Conservation (phyloP, 64 coral and sea anemone genomes). For the Stylophora pistillata region DNA sequence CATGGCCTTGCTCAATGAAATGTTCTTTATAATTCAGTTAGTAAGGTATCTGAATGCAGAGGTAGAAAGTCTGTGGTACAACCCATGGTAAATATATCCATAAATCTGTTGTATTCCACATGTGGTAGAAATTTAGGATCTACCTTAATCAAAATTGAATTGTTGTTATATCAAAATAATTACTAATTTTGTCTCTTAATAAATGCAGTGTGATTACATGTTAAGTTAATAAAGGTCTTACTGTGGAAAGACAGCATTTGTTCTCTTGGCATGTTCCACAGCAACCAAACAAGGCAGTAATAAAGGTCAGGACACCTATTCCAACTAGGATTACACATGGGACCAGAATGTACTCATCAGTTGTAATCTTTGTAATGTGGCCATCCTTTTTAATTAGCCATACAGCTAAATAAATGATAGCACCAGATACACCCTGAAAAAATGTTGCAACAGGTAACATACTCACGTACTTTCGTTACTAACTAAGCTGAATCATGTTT, state of each 20-base stretch:
- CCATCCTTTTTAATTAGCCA: slow-evolving; percentile 78
- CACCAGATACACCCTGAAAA: slow-evolving; percentile 72
- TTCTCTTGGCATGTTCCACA: slow-evolving; percentile 75
- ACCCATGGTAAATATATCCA: no score
- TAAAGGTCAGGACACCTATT: slow-evolving; percentile 61
- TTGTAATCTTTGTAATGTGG: slow-evolving; percentile 65
- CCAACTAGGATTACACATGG: slow-evolving; percentile 77
- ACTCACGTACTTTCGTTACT: background rate
- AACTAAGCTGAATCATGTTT: no score
- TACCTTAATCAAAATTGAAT: no score
- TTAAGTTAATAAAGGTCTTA: slow-evolving; percentile 16
- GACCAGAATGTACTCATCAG: slow-evolving; percentile 81
- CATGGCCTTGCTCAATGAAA: no score
- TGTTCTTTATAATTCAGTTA: background rate
- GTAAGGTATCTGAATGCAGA: background rate
- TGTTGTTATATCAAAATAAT: no score
- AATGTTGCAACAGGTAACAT: background rate
- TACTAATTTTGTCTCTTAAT: no score
- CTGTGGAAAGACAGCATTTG: slow-evolving; percentile 73
- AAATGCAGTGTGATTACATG: background rate
- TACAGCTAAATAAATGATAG: slow-evolving; percentile 66
- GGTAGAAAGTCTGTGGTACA: background rate
- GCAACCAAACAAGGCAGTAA: slow-evolving; percentile 75
- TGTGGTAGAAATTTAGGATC: no score
- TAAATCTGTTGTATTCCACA: no score